Percentiles rank a stretch among this genome's conserved stretches.
phyloP scores from a whole-genome alignment of 1,140 invertebrate species.

The Zaprionus taronus region DNA sequence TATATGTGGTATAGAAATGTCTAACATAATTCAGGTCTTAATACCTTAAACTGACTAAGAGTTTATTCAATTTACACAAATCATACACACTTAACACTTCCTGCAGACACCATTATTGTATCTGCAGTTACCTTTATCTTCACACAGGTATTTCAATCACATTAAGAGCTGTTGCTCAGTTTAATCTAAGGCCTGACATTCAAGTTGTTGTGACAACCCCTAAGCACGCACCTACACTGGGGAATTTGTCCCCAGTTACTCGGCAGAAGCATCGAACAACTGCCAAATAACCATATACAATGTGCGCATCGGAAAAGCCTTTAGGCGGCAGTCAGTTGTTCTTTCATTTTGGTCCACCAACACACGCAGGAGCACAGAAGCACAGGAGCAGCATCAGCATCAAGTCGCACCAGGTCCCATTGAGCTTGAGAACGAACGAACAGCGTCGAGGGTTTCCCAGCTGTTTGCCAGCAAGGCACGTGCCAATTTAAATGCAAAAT shows the following conservation, averaged over 20 bases:
- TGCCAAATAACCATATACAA: constrained; percentile 41
- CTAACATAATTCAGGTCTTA: neutral
- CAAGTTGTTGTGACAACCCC: constrained; percentile 1
- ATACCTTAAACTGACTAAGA: too few relatives aligned
- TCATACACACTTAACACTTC: neutral
- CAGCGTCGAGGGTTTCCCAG: constrained; percentile 30
- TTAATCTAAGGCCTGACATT: constrained; percentile 15
- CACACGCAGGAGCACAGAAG: neutral
- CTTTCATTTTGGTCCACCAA: constrained; percentile 39
- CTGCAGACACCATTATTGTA: neutral
- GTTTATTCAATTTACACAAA: too few relatives aligned
- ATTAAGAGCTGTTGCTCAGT: constrained; percentile 3
- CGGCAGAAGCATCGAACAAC: constrained; percentile 30
- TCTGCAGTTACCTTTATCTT: neutral
- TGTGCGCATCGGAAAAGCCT: constrained; percentile 32
- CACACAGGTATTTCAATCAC: neutral
- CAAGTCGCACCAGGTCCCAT: neutral
- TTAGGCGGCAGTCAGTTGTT: constrained; percentile 41
- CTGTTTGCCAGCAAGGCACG: constrained; percentile 62
- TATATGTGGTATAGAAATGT: neutral
- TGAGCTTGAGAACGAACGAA: neutral
- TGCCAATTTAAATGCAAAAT: constrained; percentile 81
- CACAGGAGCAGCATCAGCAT: neutral
- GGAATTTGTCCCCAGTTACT: constrained; percentile 8
- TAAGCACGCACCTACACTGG: constrained; percentile 11